Conservation (phyloP, 2,113 vertebrate genomes). For the Camelus bactrianus region DNA sequence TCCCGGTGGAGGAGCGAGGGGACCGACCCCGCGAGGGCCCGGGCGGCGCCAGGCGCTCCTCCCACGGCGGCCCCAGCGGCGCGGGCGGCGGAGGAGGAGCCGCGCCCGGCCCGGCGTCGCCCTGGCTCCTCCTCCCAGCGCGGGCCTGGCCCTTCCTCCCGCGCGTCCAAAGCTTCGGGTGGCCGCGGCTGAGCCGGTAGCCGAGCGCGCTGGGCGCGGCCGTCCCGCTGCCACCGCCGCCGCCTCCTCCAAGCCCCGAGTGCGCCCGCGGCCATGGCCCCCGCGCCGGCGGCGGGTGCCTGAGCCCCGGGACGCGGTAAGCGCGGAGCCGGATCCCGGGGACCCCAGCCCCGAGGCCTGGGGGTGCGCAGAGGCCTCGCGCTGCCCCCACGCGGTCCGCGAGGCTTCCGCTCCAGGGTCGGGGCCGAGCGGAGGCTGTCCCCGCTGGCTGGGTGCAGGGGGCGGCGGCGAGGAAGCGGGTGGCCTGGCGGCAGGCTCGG, state of each 20-base stretch:
- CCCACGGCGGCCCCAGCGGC: neutral
- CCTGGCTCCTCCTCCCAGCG: conserved; percentile 74
- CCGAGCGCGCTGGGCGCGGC: conserved; percentile 67
- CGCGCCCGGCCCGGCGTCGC: conserved; percentile 61
- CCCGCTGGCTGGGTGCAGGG: neutral
- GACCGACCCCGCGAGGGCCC: neutral
- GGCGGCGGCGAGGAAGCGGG: neutral
- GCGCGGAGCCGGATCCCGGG: neutral
- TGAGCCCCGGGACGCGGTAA: conserved; percentile 70
- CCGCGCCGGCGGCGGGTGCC: conserved; percentile 52
- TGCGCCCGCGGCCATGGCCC: conserved; percentile 56
- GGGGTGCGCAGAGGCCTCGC: conserved; percentile 59
- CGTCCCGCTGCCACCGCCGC: conserved; percentile 46
- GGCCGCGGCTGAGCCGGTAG: conserved; percentile 51
- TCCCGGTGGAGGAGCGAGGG: neutral
- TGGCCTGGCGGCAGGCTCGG: neutral
- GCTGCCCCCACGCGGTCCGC: conserved; percentile 23
- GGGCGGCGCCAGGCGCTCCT: neutral
- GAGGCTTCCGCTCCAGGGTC: neutral
- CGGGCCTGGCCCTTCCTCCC: conserved; percentile 59
- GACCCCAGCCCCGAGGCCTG: neutral
- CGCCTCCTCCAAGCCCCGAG: neutral
- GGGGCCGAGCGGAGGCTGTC: neutral
- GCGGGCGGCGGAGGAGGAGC: conserved; percentile 68
- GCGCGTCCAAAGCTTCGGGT: conserved; percentile 38